Conservation (phyloP, 2,113 vertebrate genomes). For the Morone saxatilis region DNA sequence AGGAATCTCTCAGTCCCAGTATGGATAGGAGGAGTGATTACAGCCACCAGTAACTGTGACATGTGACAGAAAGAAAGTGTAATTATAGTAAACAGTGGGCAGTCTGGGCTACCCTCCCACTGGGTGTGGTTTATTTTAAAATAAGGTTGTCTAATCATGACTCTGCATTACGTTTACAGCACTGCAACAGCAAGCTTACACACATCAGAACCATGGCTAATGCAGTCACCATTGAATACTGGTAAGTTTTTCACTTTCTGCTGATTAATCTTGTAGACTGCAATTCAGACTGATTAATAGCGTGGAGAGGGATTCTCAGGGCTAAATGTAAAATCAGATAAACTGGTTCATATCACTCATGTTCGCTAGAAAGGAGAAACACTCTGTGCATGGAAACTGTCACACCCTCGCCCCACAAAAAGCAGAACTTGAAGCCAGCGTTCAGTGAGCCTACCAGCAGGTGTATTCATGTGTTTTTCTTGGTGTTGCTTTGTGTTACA, state of each 20-base stretch:
- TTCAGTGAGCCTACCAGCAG: not conserved
- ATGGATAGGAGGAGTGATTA: not conserved
- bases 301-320: not conserved
- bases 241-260: conserved; percentile 54
- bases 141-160: not conserved
- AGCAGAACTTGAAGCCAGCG: not conserved
- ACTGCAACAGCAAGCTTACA: not conserved
- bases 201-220: conserved; percentile 6
- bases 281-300: not conserved
- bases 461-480: not conserved
- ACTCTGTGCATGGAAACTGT: not conserved
- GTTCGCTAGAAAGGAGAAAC: not conserved
- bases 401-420: not conserved
- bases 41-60: not conserved
- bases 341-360: not conserved
- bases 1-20: not conserved
- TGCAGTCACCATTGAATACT: conserved; percentile 60
- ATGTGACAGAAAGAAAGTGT: not conserved
- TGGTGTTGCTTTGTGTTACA: conserved; percentile 23
- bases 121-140: conserved; percentile 39
- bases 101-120: conserved; percentile 12
- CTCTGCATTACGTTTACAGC: conserved; percentile 12
- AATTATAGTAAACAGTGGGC: not conserved
- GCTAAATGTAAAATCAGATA: not conserved
- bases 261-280: not conserved